Evolutionary conservation across 2,113 vertebrate genomes (phyloP), one percentile per base, ranked within the genome.

Genomic region (Synodontis membranacea): DNA sequence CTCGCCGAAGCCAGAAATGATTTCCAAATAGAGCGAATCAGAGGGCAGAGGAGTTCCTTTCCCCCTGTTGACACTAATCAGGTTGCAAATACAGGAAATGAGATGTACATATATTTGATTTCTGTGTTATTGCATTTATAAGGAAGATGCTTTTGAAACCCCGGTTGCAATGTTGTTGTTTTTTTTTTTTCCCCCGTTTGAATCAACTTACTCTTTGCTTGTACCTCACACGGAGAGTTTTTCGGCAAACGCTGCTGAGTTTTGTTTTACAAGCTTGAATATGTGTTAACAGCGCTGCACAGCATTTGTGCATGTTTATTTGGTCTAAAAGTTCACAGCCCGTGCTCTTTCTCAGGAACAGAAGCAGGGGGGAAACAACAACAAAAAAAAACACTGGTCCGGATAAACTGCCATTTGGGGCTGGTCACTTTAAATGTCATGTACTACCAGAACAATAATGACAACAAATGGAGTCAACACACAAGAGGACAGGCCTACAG

Each of bases 81-180:
- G 85, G 80, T 87, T 88, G 86, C 88, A 90, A 88, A 91, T 89
- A 87, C 75, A 85, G 86, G 58, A 86, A 91, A 90, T 91, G 84
- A 90, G 90, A 89, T 89, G 86, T 90, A 88, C 84, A 89, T 91
- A 84, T 86, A 90, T 91, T 90, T 91, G 86, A 91, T 90, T 89
- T 90, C 78, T 84, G 72, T 76, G 82, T 90, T 89, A 90, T 89
- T 90, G 89, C 88, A 90, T 91, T 90, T 89, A 88, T 83, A 39
- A 86, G 70, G 82, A 85, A 80, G 88, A 86, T 86, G 86, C 70
- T 76, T 84, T 83, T 82, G 39, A 78, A 86, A 88, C 52, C 48
- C 39, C 11, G 62, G 80, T 66, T 89, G 74, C 72, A 76, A 87
- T 83, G 89, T 89, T 87, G 72, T 72, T 78, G 86, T 54, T 88